Evolutionary conservation across 2,113 vertebrate species (phyloP), one percentile per base, ranked within the genome.

Genomic region (Chloropsis cyanopogon): DNA sequence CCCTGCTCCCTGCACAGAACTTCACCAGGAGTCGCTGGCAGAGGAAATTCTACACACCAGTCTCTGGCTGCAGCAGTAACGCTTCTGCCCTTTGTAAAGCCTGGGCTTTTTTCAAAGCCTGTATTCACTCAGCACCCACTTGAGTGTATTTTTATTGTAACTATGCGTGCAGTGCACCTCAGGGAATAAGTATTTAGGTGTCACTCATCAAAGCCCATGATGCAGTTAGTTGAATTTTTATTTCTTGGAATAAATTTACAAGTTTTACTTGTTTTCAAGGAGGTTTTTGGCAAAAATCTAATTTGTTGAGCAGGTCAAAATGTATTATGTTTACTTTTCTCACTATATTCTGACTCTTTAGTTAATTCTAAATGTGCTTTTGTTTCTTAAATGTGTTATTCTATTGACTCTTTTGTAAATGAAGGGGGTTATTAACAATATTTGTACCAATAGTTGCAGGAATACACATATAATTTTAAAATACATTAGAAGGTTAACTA

Each of bases 191-290:
- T 65, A 35, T 75, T 95, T 79, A 54, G 57, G 57, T 70, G 33
- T 54, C 31, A 63, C 35, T 90, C 78, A 70, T 81, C 63, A 37
- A 76, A 95, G 47, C 26, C 15, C 57, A 18, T 35, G 33, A 46
- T 84, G 60, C 60, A 56, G 26, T 83, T 53, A 89, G 56, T 31
- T 88, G 86, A 82, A 76, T 60, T 90, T 94, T 95, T 86, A 86
- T 60, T 82, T 84, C 59, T 50, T 75, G 35, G 57, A 84, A 95
- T 66, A 73, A 63, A 73, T 90, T 61, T 75, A 7, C 17, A 72
- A 68, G 42, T 60, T 93, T 50, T 80, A 77, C 50, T 77, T 61
- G 49, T 52, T 83, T 75, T 68, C 33, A 77, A 29, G 19, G 3
- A 6, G 0, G 1, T 6, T 5, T 82, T 54, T 49, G 20, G 5